Conservation (phyloP, 2,888 invertebrate species). For the Steromphala cineraria region DNA sequence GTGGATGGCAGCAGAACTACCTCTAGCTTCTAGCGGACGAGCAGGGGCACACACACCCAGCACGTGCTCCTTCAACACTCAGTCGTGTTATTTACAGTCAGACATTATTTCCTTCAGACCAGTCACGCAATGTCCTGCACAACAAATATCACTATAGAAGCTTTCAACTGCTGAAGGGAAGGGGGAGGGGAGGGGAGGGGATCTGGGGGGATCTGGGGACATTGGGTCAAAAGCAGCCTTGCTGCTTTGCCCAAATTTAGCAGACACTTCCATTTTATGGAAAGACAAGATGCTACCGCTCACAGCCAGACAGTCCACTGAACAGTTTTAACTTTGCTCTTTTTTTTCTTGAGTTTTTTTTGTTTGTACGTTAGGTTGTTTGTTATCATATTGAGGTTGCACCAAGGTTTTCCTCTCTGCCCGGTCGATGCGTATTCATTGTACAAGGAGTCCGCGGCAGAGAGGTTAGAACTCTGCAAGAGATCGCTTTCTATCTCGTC, state of each 20-base stretch:
- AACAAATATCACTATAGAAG: conserved; percentile 20
- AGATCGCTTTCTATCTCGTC: background rate
- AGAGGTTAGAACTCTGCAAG: conserved; percentile 10
- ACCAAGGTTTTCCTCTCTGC: conserved; percentile 4
- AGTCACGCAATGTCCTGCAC: conserved; percentile 6
- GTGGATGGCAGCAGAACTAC: background rate
- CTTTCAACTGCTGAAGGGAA: background rate
- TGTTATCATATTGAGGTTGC: background rate
- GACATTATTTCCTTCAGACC: background rate
- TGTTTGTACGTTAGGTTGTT: background rate
- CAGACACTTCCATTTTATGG: conserved; percentile 5
- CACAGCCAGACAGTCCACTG: conserved; percentile 16
- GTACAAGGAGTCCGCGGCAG: background rate
- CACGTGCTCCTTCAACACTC: background rate
- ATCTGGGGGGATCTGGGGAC: too few species aligned
- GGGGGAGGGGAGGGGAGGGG: background rate
- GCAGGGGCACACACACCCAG: background rate
- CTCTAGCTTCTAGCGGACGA: background rate
- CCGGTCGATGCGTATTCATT: background rate
- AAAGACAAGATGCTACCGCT: background rate
- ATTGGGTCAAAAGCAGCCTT: background rate
- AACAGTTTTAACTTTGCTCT: background rate
- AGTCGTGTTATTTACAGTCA: conserved; percentile 6
- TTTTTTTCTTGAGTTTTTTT: background rate
- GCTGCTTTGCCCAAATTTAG: background rate